These are phyloP conservation scores for Autographa gamma DNA, from an alignment of 2,888 invertebrate genomes.

Conservation along the genomic window DNA sequence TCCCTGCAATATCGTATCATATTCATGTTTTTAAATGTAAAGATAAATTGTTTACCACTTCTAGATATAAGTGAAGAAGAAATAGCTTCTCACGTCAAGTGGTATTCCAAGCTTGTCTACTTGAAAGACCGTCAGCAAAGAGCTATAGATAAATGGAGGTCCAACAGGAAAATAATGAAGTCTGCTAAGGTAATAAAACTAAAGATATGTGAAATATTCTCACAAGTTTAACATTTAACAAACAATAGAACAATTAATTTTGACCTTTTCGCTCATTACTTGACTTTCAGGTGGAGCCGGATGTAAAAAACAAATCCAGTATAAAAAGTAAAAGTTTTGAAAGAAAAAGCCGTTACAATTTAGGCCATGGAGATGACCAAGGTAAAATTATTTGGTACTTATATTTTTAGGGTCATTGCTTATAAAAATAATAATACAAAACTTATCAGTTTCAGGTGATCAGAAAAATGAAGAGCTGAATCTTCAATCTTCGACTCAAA, in stretches of 20 bases:
- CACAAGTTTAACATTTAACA: neutral
- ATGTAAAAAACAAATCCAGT: neutral
- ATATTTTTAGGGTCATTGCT: neutral
- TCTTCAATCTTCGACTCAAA: neutral
- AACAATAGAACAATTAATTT: no score
- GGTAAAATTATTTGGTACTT: constrained; percentile 36
- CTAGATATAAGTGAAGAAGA: constrained; percentile 68
- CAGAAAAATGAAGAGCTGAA: constrained; percentile 8
- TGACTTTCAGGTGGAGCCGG: constrained; percentile 10
- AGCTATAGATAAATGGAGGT: constrained; percentile 80
- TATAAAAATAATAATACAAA: no score
- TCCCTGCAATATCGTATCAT: neutral
- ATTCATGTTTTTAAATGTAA: neutral
- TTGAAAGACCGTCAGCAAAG: constrained; percentile 75
- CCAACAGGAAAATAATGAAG: constrained; percentile 69
- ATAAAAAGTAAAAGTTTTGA: constrained; percentile 9
- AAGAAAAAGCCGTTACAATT: constrained; percentile 13
- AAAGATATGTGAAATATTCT: neutral
- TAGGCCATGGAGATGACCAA: neutral
- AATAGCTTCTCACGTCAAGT: constrained; percentile 71
- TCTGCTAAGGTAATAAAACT: constrained; percentile 35
- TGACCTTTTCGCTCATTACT: no score
- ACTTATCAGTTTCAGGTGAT: constrained; percentile 26
- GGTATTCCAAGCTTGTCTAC: constrained; percentile 76
- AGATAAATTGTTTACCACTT: neutral